Evolutionary conservation across 2,113 vertebrate genomes (phyloP).

Genomic region (Miniopterus natalensis): DNA sequence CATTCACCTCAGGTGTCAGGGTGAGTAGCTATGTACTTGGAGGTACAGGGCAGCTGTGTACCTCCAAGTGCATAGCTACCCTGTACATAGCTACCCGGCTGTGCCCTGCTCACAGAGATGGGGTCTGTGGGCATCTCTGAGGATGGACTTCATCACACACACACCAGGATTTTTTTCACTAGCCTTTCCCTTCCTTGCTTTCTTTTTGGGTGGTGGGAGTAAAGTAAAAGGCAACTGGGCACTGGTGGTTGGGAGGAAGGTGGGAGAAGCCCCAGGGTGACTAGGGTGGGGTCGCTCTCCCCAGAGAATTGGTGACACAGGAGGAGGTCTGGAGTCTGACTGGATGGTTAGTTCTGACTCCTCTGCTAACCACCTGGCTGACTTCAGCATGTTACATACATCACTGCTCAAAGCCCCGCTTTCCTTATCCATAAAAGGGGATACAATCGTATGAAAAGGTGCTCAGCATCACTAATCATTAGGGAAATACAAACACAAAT

Average conservation of each 20-base stretch:
- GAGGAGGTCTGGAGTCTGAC: background rate
- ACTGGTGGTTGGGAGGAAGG: background rate
- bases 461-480: background rate
- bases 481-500: background rate
- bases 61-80: background rate
- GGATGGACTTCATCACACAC: background rate
- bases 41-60: too few relatives aligned
- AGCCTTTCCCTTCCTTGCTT: background rate
- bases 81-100: background rate
- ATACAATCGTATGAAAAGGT: background rate
- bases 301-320: background rate
- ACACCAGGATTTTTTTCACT: background rate
- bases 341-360: background rate
- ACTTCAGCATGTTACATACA: background rate
- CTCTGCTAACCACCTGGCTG: background rate
- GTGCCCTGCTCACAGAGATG: background rate
- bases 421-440: background rate
- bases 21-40: background rate
- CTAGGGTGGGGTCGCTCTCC: background rate
- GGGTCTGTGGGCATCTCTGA: background rate
- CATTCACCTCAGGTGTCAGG: background rate
- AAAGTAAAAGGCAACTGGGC: slow-evolving; percentile 25
- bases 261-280: background rate
- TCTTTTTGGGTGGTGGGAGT: background rate
- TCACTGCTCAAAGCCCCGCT: background rate